Base-by-base conservation (phyloP, 1,140 invertebrate genomes). In the Drosophila burlai region DNA sequence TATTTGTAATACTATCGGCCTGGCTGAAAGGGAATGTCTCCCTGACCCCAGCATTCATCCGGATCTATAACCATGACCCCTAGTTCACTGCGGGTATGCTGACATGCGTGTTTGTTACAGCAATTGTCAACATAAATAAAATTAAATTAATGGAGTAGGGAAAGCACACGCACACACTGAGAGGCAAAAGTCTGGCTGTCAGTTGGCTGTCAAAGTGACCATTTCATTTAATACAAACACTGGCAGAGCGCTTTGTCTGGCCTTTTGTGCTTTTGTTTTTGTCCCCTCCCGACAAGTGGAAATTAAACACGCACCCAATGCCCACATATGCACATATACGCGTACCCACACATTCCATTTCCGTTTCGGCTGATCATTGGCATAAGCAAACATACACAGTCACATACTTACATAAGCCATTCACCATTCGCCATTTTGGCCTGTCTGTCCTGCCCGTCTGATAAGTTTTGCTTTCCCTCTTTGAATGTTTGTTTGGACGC, bases 91-190 rank as follows among this genome's bases (percentile, higher is more conserved):
- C 49, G 38, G 71, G 57, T 61, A 49, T 71, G 45, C 64, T 43
- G 61, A 49, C 52, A 65, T 68, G 68, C 50, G 49, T 78, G 71
- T 91, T 69, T 82, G 76, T 86, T 77, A 64, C 62, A 80, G 65
- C 80, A 83, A 91, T 91, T 81, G 86, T 87, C 83, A 87, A 83
- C 87, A 91, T 91, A 91, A 91, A 91, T 91, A 91, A 91, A 91
- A 91, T 91, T 83, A 91, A 91, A 86, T 83, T 73, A 74, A 61
- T 71, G 73, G 65, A 76, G 80, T 52, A 61, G 72, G 55, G 61
- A 54, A 68, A 52, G 40, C 55, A 49, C 45, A 47, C 61, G 50
- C 55, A 49, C 62, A 71, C n/a, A 36, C 34, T 52, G 46, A 26
- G 45, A 15, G n/a, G 13, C 16, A 7, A 4, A 5, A 73, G 82